Evolutionary conservation across 2,113 vertebrate species (phyloP).

Genomic region (Semnornis frantzii): DNA sequence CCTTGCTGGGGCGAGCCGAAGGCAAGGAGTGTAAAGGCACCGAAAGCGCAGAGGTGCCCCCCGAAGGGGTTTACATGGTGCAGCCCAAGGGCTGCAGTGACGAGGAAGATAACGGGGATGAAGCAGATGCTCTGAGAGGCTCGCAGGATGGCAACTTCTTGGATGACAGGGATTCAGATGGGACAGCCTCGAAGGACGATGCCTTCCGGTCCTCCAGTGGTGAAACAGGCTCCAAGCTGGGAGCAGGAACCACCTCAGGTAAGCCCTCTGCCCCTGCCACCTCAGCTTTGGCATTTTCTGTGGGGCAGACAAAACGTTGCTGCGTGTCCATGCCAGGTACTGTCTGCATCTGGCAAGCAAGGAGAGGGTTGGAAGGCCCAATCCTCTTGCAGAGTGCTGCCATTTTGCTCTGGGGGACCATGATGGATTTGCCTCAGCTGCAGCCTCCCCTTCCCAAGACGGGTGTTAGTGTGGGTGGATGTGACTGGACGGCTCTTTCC

Average conservation of each 20-base stretch:
- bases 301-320: background rate
- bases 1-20: conserved; percentile 60
- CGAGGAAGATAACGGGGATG: conserved; percentile 88
- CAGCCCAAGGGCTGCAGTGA: conserved; percentile 97
- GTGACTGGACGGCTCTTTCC: background rate
- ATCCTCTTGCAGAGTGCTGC: background rate
- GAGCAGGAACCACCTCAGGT: conserved; percentile 73
- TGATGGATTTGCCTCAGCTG: background rate
- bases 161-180: conserved; percentile 84
- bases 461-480: background rate
- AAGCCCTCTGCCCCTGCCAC: background rate
- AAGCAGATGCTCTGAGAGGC: conserved; percentile 65
- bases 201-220: conserved; percentile 73
- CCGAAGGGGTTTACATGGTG: conserved; percentile 97
- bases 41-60: conserved; percentile 82
- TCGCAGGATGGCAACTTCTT: conserved; percentile 80
- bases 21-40: conserved; percentile 70
- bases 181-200: conserved; percentile 80
- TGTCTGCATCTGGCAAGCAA: background rate
- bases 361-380: background rate
- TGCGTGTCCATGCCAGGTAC: background rate
- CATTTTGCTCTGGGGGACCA: background rate
- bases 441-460: background rate
- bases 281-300: fast-evolving
- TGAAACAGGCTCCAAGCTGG: conserved; percentile 62